phyloP scores from a whole-genome alignment of 53 echinoderm and acorn worm species.

The Luidia sarsii region DNA sequence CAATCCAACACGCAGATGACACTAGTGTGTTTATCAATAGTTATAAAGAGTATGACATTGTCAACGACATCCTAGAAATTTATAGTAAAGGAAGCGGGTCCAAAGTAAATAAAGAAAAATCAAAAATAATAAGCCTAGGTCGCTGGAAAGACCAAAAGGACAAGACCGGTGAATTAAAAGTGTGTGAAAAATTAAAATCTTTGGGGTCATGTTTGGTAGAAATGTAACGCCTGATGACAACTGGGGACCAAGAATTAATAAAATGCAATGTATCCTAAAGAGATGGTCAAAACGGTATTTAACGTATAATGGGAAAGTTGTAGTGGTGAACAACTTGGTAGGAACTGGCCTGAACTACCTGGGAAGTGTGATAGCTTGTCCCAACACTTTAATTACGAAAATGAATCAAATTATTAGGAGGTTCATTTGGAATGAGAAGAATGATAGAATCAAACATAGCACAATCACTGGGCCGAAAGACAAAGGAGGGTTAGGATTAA shows the following conservation, averaged over 20 bases:
- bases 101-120: not conserved
- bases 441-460: slow-evolving; percentile 9
- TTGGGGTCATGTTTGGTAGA: not conserved
- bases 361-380: slow-evolving; percentile 9
- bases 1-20: slow-evolving; percentile 9
- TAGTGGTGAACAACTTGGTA: not conserved
- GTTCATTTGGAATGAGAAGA: slow-evolving; percentile 10
- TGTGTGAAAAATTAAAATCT: not conserved
- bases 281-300: slow-evolving; percentile 9
- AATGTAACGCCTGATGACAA: not conserved
- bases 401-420: slow-evolving; percentile 1
- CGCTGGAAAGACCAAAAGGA: not conserved
- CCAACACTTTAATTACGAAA: not conserved
- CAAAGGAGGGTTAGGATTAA: slow-evolving; percentile 1
- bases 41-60: not conserved
- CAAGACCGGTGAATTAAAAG: not conserved
- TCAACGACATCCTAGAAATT: not conserved
- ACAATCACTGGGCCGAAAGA: not conserved
- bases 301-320: not conserved
- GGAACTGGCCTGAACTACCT: not conserved
- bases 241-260: not conserved
- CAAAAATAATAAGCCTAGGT: not conserved
- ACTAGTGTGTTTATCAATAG: not conserved
- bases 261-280: not conserved
- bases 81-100: too few relatives aligned